A percentile compares a stretch with the other conserved stretches of the same genome.
Conservation (phyloP, 1,140 invertebrate species). For the Zaprionus africanus region DNA sequence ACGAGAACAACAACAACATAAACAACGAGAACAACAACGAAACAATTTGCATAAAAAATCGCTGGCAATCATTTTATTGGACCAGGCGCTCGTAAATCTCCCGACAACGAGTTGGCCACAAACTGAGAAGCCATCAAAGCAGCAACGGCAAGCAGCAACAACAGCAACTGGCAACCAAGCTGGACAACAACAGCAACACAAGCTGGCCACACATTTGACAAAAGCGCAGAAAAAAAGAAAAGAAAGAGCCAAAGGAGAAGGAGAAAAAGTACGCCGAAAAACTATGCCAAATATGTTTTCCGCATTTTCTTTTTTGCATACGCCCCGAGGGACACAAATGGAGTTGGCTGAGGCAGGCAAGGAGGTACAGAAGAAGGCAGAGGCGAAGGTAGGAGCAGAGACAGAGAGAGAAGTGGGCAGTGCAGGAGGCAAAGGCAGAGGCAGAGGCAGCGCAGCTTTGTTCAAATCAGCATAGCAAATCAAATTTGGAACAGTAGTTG, state of each 20-base stretch:
- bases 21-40: slow-evolving; percentile 34
- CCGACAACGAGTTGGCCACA: slow-evolving; percentile 51
- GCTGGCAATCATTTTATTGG: slow-evolving; percentile 84
- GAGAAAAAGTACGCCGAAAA: slow-evolving; percentile 32
- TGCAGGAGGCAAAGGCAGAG: too few relatives aligned
- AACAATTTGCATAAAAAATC: slow-evolving; percentile 84
- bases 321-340: slow-evolving; percentile 47
- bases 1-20: slow-evolving; percentile 28
- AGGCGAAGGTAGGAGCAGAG: too few relatives aligned
- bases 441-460: slow-evolving; percentile 3
- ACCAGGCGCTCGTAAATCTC: slow-evolving; percentile 82
- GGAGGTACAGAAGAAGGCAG: not conserved
- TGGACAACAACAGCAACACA: slow-evolving; percentile 3
- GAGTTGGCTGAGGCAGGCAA: slow-evolving; percentile 5
- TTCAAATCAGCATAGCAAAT: slow-evolving; percentile 76
- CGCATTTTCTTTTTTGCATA: slow-evolving; percentile 67
- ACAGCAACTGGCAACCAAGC: slow-evolving; percentile 6
- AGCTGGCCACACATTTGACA: slow-evolving; percentile 49
- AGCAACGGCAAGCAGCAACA: not conserved
- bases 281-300: slow-evolving; percentile 80
- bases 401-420: too few relatives aligned
- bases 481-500: slow-evolving; percentile 83
- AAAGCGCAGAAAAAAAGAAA: slow-evolving; percentile 26
- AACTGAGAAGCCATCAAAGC: slow-evolving; percentile 28
- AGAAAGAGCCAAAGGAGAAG: not conserved